Evolutionary conservation across 2,797 vertebrate genomes (phyloP).

Genomic region (Sciurus carolinensis): DNA sequence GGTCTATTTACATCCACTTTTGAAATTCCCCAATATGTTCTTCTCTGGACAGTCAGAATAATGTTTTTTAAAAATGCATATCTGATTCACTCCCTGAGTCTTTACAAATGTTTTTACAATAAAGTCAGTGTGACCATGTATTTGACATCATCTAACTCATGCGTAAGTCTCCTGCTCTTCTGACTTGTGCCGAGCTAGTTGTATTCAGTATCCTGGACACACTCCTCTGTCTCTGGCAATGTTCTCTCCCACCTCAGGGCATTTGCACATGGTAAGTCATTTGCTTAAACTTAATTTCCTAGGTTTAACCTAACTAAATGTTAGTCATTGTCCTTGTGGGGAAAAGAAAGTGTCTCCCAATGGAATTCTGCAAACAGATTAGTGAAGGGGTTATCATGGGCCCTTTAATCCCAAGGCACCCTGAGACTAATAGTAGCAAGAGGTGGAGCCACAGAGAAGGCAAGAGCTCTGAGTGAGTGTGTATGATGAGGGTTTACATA

Average conservation of each 20-base stretch:
- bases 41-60: not conserved
- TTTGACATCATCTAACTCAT: not conserved
- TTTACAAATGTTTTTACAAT: not conserved
- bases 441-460: not conserved
- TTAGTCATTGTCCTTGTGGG: not conserved
- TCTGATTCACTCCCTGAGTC: not conserved
- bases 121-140: not conserved
- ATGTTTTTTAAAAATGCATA: conserved; percentile 9
- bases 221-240: not conserved
- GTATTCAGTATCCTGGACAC: not conserved
- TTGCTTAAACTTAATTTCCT: not conserved
- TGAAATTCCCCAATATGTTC: not conserved
- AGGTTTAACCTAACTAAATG: not conserved
- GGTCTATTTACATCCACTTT: not conserved
- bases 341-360: not conserved
- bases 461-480: not conserved
- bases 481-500: not conserved
- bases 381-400: not conserved
- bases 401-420: not conserved
- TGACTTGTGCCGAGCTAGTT: not conserved
- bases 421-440: not conserved
- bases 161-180: not conserved
- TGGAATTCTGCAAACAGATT: not conserved
- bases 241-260: not conserved
- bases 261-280: not conserved